Evolutionary conservation across 1,140 invertebrate genomes (phyloP), one percentile per base, ranked within the genome.

Genomic region (Tribolium madens): DNA sequence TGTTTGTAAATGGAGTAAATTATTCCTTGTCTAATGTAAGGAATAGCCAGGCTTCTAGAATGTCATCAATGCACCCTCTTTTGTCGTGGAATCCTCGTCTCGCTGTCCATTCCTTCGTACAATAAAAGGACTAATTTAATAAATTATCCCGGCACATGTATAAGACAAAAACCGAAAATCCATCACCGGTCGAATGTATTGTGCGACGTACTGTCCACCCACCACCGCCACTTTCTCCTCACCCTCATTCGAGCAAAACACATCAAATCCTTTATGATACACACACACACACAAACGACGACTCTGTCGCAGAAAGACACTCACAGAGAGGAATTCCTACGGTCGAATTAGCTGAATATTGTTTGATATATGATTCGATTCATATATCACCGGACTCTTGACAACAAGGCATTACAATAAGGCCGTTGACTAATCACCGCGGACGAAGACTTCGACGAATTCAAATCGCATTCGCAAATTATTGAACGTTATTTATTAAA

Each of bases 321-420:
- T 73, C 47, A 64, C 57, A 64, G 57, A 64, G 57, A 64, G 57
- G 57, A 64, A 64, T 64, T 64, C 57, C 76, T 12, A 64, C 57
- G 53, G 73, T 64, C 75, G 76, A 79, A 78, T 80, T 80, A 80
- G 73, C 68, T 69, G 57, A 73, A 80, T 80, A 80, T 79, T 77
- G 79, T 78, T 80, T 80, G 79, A 80, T 79, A 80, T 80, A 79
- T 80, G 79, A 79, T 78, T 80, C 79, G 79, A 80, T 78, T 78
- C 79, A 80, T 80, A 80, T 80, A 80, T 80, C 79, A 80, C 75
- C 15, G 69, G 73, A 21, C 76, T 73, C 36, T 53, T 78, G 76
- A 73, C 70, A 77, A 50, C 74, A 42, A 42, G 76, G 69, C 73
- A 73, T 78, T 74, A 78, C 73, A 78, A 78, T 50, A 77, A 53